These are phyloP conservation scores for Ceratina calcarata DNA, from an alignment of 1,140 invertebrate species.

Conservation along the genomic window DNA sequence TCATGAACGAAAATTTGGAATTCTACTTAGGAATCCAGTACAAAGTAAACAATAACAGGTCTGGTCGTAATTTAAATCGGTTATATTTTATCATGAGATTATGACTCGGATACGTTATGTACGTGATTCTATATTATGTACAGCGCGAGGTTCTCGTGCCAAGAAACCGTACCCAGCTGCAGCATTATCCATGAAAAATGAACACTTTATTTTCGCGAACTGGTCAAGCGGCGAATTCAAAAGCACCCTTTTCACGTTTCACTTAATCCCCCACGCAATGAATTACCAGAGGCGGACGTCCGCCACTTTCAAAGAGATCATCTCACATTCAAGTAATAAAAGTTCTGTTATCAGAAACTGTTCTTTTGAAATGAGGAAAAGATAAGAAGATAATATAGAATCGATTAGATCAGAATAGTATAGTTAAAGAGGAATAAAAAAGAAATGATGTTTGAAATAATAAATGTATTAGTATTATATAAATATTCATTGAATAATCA, in stretches of 20 bases:
- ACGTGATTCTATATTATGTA: background rate
- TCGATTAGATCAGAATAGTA: no score
- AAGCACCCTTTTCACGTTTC: background rate
- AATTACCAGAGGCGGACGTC: background rate
- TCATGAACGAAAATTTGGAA: no score
- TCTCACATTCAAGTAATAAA: background rate
- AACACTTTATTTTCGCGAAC: background rate
- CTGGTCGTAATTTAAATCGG: no score
- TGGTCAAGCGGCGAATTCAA: background rate
- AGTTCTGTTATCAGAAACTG: no score
- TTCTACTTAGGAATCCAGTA: no score
- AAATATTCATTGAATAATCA: no score
- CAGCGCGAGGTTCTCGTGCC: background rate
- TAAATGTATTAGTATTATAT: no score
- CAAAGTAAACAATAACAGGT: background rate
- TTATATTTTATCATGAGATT: no score
- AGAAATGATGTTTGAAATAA: no score
- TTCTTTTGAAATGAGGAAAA: no score
- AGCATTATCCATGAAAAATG: slow-evolving; percentile 6
- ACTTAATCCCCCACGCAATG: background rate
- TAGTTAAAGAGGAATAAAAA: no score
- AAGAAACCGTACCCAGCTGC: slow-evolving; percentile 11
- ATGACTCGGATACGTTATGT: background rate
- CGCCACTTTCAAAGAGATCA: background rate
- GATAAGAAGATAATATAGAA: no score